Conservation (phyloP, 2,797 vertebrate species). For the Peromyscus nudipes region DNA sequence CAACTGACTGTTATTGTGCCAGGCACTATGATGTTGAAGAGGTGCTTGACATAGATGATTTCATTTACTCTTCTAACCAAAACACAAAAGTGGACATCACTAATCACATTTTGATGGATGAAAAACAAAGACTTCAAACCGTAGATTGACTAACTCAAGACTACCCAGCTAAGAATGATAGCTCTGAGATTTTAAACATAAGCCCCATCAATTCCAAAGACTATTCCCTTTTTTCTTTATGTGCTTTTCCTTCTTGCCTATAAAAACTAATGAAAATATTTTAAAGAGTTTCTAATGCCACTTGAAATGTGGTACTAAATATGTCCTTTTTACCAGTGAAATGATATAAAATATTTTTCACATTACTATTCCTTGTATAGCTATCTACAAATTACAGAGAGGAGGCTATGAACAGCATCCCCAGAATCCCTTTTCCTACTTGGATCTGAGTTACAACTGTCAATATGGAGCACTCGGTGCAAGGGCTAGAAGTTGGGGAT, state of each 20-base stretch:
- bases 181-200: neutral
- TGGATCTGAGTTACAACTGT: neutral
- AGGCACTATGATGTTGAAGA: constrained; percentile 15
- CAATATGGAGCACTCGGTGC: neutral
- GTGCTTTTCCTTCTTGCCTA: neutral
- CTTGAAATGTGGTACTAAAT: constrained; percentile 40
- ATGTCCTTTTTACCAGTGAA: neutral
- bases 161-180: neutral
- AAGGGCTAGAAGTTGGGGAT: neutral
- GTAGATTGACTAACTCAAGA: neutral
- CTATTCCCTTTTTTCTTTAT: neutral
- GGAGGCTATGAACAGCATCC: neutral
- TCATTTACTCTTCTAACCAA: constrained; percentile 54
- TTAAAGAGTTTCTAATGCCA: neutral
- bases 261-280: constrained; percentile 50
- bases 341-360: neutral
- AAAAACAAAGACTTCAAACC: neutral
- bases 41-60: neutral
- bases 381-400: neutral
- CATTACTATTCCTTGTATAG: neutral
- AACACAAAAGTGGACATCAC: neutral
- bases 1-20: neutral
- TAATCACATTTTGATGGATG: neutral
- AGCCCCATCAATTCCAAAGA: neutral
- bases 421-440: neutral